phyloP scores from a whole-genome alignment of 2,888 invertebrate species.

The Coenonympha glycerion region DNA sequence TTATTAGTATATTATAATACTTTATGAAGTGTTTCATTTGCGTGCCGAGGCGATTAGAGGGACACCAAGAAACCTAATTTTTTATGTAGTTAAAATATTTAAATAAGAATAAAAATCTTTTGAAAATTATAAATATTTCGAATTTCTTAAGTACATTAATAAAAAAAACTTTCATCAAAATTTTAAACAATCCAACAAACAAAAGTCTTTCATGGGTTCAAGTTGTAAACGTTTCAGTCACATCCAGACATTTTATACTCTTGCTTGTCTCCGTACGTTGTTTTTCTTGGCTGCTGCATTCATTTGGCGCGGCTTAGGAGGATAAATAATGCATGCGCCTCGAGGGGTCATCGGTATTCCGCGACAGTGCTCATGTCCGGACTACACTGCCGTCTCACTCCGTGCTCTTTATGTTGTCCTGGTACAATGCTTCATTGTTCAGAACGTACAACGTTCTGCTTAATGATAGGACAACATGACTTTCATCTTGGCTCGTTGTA shows the following conservation, averaged over 20 bases:
- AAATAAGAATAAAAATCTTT: too few species aligned
- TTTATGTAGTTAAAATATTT: too few species aligned
- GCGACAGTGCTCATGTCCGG: conserved; percentile 40
- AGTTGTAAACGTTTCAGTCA: conserved; percentile 1
- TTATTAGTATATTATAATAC: too few species aligned
- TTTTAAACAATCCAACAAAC: too few species aligned
- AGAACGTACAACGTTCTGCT: conserved; percentile 1
- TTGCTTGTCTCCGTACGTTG: conserved; percentile 35
- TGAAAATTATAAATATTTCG: too few species aligned
- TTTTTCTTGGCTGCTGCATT: conserved; percentile 67
- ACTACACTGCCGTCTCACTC: conserved; percentile 14
- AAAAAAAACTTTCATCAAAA: neutral
- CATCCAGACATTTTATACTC: conserved; percentile 17
- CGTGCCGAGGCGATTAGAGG: too few species aligned
- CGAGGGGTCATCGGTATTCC: conserved; percentile 67
- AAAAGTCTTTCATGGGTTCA: neutral
- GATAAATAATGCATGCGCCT: conserved; percentile 71
- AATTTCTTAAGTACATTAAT: neutral
- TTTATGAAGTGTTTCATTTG: neutral
- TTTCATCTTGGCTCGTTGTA: neutral
- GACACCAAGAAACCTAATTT: too few species aligned
- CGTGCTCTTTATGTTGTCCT: conserved; percentile 21
- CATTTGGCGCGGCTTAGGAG: conserved; percentile 66
- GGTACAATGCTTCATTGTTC: conserved; percentile 23
- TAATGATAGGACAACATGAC: neutral